Base-by-base conservation (phyloP, 2,113 vertebrate genomes). In the Paradisaea rubra region DNA sequence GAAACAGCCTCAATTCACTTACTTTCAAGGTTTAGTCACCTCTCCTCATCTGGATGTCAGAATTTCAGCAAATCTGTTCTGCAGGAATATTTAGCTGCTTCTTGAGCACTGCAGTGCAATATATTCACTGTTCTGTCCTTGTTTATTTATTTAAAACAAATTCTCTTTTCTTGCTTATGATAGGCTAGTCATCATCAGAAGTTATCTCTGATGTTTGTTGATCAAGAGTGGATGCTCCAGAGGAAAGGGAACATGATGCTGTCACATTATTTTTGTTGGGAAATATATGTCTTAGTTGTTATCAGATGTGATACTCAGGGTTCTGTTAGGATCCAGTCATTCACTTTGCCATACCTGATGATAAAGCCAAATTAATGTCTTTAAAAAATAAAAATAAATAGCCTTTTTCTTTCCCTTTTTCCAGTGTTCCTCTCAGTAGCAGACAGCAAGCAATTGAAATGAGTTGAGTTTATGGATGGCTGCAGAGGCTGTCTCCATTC, bases 401-500 rank as follows among this genome's bases (percentile, higher is more conserved):
- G 6, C 50, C 53, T 95, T 77, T 86, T 94, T 47, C n/a, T 41
- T 72, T 83, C 86, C 52, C 9, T 25, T 44, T 16, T 19, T 5
- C 23, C 21, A 5, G 18, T 50, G 79, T 65, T 93, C 23, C 74
- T 95, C 89, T 90, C 73, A 77, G 83, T 89, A 76, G 86, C 86
- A 61, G 42, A 47, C 81, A 95, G 91, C 93, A 59, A 81, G 91
- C 80, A 89, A 35, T 93, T 96, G 88, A 73, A 91, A 91, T 91
- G 95, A 95, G 85, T n/a, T 80, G 73, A 66, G 86, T 97, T 97
- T 97, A 93, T 95, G 94, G 94, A 93, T 97, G 96, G 86, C 96
- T 97, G 95, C 91, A 95, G 96, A 95, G 80, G 69, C 84, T 91
- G 65, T 93, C 93, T 94, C 89, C 72, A 8, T 52, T 93, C 69